Base-by-base conservation (phyloP, 2,888 invertebrate species). In the Eilema depressum region DNA sequence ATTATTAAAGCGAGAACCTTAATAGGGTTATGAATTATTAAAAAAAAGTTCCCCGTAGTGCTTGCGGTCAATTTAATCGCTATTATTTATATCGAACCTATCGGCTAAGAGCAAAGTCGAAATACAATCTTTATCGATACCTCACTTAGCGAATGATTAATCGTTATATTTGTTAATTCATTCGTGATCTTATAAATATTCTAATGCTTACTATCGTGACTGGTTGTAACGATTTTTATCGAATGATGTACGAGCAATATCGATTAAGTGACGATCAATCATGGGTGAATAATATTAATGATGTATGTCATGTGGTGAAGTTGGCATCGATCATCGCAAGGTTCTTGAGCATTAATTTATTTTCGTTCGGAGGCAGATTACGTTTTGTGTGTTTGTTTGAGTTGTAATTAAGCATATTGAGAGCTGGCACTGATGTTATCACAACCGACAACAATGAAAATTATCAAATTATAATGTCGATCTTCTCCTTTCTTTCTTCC, bases 271-370 rank as follows among this genome's bases (percentile, higher is more conserved):
- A 76, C 83, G 77, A 94, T 94, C 89, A 88, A 93, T 94, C 93
- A 93, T 83, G 80, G 78, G 80, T 86, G 87, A 89, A 90, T 83
- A 88, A 87, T 91, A 93, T 93, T 93, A 93, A 93, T 93, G 90
- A 87, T 91, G 82, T 87, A 85, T 90, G 90, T 88, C 89, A 82
- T 79, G 80, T 77, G 85, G 86, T 88, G 87, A 86, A 87, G 81
- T 86, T 82, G 79, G 85, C 89, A 92, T 93, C 90, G 88, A 93
- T 92, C 91, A 91, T 91, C 84, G 77, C 80, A 80, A 79, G 83
- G 80, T 82, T 72, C 70, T 85, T 79, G 86, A 84, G 81, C 79
- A 83, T 85, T 65, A 81, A 84, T 81, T 80, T 76, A 77, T 80
- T 81, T 74, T 68, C 68, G 72, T 71, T 68, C n/a, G 63, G 74